Base-by-base conservation (phyloP, 2,113 vertebrate genomes). In the Vicugna pacos region DNA sequence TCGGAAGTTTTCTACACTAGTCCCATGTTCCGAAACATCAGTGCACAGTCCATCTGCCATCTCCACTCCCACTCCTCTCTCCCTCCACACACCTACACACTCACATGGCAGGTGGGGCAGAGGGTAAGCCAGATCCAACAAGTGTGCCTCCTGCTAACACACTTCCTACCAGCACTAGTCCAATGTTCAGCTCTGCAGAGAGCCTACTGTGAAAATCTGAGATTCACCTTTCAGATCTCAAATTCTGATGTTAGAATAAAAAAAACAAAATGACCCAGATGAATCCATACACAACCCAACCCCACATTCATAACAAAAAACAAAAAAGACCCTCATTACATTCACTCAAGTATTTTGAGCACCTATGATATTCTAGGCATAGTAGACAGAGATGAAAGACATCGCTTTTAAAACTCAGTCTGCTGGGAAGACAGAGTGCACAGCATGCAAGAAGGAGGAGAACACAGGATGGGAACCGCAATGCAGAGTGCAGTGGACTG, bases 131-230 rank as follows among this genome's bases (percentile, higher is more conserved):
- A 35, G 0, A 20, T 20, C 64, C 35, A 42, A 1, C 6, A 9
- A 46, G 30, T 0, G 4, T 2, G 30, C 48, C 30, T 13, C 69
- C 86, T 24, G 2, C 67, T 16, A 10, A 67, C 24, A 17, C 24
- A 24, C 16, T 1, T 20, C 35, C 42, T 8, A 82, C 22, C 48
- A 16, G 17, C 35, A 2, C 0, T 0, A 5, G 30, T 9, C 48
- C 8, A 16, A 35, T 0, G 5, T 28, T 17, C 79, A 48, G 38
- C 50, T 72, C 65, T 19, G 12, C 3, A 13, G 48, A 35, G 30
- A 64, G 32, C 19, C 35, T 3, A 11, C 69, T 11, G 0, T 14
- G 38, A 83, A 20, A 7, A 42, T 6, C 6, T 19, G 73, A 50
- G 50, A 64, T 14, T 38, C 14, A 75, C n/a, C 60, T 56, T 54